Conservation (phyloP, 2,113 vertebrate genomes). For the Rhombomys opimus region DNA sequence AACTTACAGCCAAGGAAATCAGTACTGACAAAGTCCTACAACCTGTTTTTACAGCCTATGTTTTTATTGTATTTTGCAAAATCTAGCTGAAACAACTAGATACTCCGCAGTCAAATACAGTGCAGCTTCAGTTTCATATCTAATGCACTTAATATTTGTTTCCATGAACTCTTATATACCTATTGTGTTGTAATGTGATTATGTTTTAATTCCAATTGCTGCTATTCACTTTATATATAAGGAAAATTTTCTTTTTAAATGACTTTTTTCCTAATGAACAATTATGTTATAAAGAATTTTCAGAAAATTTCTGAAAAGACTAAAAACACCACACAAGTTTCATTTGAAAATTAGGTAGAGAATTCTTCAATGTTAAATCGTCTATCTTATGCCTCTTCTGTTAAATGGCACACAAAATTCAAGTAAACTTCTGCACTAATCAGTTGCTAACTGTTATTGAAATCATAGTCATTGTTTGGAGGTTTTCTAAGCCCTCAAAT, state of each 20-base stretch:
- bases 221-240: neutral
- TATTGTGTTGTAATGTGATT: neutral
- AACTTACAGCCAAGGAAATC: neutral
- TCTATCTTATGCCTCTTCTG: neutral
- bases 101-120: neutral
- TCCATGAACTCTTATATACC: neutral
- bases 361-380: slow-evolving; percentile 32
- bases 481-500: slow-evolving; percentile 31
- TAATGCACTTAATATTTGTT: neutral
- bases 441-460: slow-evolving; percentile 51
- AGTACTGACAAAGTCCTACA: neutral
- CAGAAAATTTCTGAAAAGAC: neutral
- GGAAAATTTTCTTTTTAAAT: neutral
- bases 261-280: neutral
- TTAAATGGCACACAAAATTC: slow-evolving; percentile 11
- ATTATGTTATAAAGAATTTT: neutral
- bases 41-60: neutral
- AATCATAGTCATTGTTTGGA: slow-evolving; percentile 55
- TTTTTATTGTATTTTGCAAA: neutral
- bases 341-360: slow-evolving; percentile 4
- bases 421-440: slow-evolving; percentile 51
- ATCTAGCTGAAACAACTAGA: neutral
- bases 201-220: neutral
- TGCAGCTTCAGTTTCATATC: neutral
- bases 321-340: neutral